Evolutionary conservation across 2,888 invertebrate species (phyloP), one percentile per base, ranked within the genome.

Genomic region (Hydroisotoma schaefferi): DNA sequence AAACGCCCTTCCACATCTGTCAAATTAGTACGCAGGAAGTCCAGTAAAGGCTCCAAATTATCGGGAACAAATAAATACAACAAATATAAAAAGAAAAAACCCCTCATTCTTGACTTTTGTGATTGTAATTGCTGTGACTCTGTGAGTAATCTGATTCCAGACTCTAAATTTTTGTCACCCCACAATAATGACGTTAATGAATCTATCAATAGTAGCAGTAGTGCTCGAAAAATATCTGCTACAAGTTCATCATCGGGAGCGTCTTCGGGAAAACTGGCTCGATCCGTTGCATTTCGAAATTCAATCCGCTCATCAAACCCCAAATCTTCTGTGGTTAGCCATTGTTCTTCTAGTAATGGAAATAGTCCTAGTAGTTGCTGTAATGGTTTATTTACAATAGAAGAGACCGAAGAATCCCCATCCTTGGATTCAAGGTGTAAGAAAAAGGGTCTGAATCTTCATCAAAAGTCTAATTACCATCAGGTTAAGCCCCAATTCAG

Each of bases 91-190:
- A 46, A 48, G n/a, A 56, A 59, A 28, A 63, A 63, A 49, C 61
- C 63, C 12, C 51, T 67, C 2, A 61, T 69, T 10, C 49, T 69
- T 18, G 69, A 69, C 23, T 69, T 65, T 40, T 69, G 69, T 51
- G 69, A 69, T 48, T 69, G 69, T 48, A 59, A 57, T 33, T 55
- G 59, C 26, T 69, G 69, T 53, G 61, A 65, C 43, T 37, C 54
- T 49, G 49, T 27, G 6, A 27, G 8, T 10, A 33, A 15, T 40
- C n/a, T 20, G n/a, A 18, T 15, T 18, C 5, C 40, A 8, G 40
- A 10, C 15, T 4, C n/a, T 40, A 20, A 20, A 15, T 20, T 15
- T 40, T 15, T 18, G 40, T 5, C 40, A 40, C 15, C 40, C 5
- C 5, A 40, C 15, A 40, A 18, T 8, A 18, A 28, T 27, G 20